Base-by-base conservation (phyloP, 1,140 invertebrate genomes). In the Prorops nasuta region DNA sequence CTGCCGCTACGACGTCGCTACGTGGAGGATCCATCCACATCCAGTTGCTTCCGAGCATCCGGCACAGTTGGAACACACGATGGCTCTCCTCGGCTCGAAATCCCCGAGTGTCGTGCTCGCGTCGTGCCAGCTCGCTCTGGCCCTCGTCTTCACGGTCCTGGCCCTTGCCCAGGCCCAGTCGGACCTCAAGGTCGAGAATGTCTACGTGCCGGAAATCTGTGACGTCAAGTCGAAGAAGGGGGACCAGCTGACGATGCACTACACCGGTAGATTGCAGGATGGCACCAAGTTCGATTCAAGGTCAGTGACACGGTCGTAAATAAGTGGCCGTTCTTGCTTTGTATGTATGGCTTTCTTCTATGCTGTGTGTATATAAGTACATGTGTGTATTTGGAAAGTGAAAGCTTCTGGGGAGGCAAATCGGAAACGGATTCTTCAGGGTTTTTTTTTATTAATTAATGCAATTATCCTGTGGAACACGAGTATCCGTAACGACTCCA, bases 271-370 rank as follows among this genome's bases (percentile, higher is more conserved):
- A 16, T 80, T 96, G 32, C 78, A 81, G 52, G 89, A 95, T 76
- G 92, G 92, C 44, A 92, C 84, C 64, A 92, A 94, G 78, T 96
- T 96, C 69, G 92, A 96, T 73, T 94, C 92, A 58, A 95, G 92
- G 91, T 94, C 80, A 84, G 81, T 80, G 43, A 43, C 14, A n/a
- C n/a, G n/a, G n/a, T n/a, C n/a, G n/a, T n/a, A n/a, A n/a, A n/a
- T n/a, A n/a, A n/a, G n/a, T n/a, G n/a, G n/a, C n/a, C n/a, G n/a
- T n/a, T n/a, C n/a, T n/a, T n/a, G n/a, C n/a, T n/a, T n/a, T n/a
- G n/a, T n/a, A n/a, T n/a, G n/a, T n/a, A n/a, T n/a, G n/a, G n/a
- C n/a, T n/a, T n/a, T n/a, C n/a, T n/a, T n/a, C n/a, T n/a, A n/a
- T n/a, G n/a, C n/a, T n/a, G n/a, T n/a, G n/a, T n/a, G n/a, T n/a